Evolutionary conservation across 2,888 invertebrate genomes (phyloP), one percentile per base, ranked within the genome.

Genomic region (Synanthedon andrenaeformis): DNA sequence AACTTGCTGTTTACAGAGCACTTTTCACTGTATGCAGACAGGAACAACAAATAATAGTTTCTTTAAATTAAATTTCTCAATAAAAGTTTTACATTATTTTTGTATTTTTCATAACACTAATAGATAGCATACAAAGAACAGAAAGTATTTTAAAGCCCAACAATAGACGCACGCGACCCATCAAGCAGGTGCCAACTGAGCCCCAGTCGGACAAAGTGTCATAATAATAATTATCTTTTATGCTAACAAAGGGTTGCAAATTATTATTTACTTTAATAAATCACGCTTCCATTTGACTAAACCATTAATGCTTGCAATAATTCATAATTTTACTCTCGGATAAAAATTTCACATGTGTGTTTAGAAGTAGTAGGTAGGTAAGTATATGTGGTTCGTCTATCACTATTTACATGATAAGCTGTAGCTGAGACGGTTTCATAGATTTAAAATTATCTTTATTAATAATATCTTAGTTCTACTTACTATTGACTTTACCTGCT

Each of bases 241-340:
- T 52, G 63, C 62, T 59, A 64, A 80, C 77, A 82, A 83, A 81
- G 85, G 85, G 83, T 84, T 84, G 80, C 79, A 81, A 86, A 85
- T 83, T 81, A 75, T 83, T 85, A 82, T 85, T 85, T 83, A 76
- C 79, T 3, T 76, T 85, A 79, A 79, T 78, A 77, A 74, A 80
- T 82, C 80, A 82, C 74, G 67, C 77, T 63, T 69, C 67, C 67
- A 72, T 81, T 80, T 77, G 76, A 67, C 70, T 78, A 72, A 69
- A 81, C 78, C 79, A 76, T 77, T 74, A 82, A 79, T 74, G 72
- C 57, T 72, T 72, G 72, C 75, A 71, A 85, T 85, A 82, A 85
- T 79, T 87, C 79, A 83, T 81, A 74, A 80, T 86, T 76, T 82
- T 76, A 73, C 70, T 76, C 78, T 80, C 77, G 71, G 61, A 10